Percentiles rank a stretch among this genome's conserved stretches.
phyloP scores from a whole-genome alignment of 2,888 invertebrate species.

The Pyrrhosoma nymphula region DNA sequence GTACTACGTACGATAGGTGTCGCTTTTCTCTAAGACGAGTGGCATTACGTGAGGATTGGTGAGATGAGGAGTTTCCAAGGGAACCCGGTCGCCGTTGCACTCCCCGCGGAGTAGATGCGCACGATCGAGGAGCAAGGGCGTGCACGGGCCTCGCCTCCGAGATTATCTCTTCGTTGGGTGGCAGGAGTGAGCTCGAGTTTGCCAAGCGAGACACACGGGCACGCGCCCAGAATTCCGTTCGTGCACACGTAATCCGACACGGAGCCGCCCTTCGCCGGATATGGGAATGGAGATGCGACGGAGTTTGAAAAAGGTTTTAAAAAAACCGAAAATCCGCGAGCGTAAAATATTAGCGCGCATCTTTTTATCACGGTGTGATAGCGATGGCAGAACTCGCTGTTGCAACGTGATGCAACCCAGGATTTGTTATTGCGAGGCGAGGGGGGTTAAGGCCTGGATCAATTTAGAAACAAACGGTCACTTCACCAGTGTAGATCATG shows the following conservation, averaged over 20 bases:
- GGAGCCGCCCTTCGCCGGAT: neutral
- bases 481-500: too few species aligned
- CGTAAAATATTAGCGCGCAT: neutral
- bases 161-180: neutral
- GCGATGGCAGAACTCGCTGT: neutral
- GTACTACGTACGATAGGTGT: neutral
- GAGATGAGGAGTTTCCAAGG: neutral
- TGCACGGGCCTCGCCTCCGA: too few species aligned
- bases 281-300: neutral
- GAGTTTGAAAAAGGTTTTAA: neutral
- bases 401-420: neutral
- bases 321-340: neutral
- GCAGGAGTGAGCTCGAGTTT: neutral
- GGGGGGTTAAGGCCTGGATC: too few species aligned
- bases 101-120: neutral
- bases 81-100: neutral
- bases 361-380: neutral
- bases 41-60: neutral
- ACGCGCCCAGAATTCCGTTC: neutral
- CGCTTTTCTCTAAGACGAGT: neutral
- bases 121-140: neutral
- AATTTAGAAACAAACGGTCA: too few species aligned
- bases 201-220: neutral
- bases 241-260: neutral
- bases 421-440: too few species aligned